Percentiles rank a stretch among this genome's conserved stretches.
These are phyloP conservation scores for Paracyclopina nana DNA, from an alignment of 1,140 invertebrate genomes.

Conservation along the genomic window DNA sequence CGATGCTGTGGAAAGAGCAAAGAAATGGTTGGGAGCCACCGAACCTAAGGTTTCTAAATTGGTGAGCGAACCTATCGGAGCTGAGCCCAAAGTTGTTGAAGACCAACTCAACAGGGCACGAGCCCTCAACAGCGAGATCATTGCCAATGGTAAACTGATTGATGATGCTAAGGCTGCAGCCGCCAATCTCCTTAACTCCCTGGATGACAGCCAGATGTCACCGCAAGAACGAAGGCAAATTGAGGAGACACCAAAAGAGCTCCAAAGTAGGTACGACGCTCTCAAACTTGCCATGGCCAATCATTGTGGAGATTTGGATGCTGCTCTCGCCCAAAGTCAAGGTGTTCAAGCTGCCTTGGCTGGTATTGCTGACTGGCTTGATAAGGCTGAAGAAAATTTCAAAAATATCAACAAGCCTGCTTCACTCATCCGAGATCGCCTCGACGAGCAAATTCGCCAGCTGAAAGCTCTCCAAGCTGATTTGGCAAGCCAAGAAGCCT, in stretches of 20 bases:
- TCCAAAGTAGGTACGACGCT: constrained; percentile 54
- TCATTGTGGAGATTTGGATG: constrained; percentile 63
- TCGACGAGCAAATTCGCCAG: constrained; percentile 71
- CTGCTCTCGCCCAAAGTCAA: constrained; percentile 72
- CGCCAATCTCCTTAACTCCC: constrained; percentile 43
- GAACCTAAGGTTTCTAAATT: constrained; percentile 52
- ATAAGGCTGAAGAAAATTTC: constrained; percentile 55
- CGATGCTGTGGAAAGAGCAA: constrained; percentile 59
- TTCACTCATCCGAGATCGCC: constrained; percentile 61
- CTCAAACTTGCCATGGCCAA: constrained; percentile 45
- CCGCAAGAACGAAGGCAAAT: constrained; percentile 51
- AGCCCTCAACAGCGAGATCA: constrained; percentile 60
- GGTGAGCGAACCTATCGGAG: constrained; percentile 56
- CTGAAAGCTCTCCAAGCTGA: constrained; percentile 57
- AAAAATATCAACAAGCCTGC: constrained; percentile 56
- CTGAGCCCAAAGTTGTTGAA: constrained; percentile 65
- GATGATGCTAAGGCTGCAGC: constrained; percentile 53
- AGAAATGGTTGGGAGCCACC: constrained; percentile 55
- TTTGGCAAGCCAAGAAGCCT: constrained; percentile 58
- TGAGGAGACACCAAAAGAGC: constrained; percentile 49
- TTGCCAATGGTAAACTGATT: constrained; percentile 59
- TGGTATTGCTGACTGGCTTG: constrained; percentile 59
- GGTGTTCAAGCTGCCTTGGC: constrained; percentile 83
- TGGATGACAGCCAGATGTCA: constrained; percentile 51
- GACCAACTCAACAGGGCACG: constrained; percentile 66